These are phyloP conservation scores for Peribatodes rhomboidaria DNA, from an alignment of 2,888 invertebrate genomes.

Conservation along the genomic window DNA sequence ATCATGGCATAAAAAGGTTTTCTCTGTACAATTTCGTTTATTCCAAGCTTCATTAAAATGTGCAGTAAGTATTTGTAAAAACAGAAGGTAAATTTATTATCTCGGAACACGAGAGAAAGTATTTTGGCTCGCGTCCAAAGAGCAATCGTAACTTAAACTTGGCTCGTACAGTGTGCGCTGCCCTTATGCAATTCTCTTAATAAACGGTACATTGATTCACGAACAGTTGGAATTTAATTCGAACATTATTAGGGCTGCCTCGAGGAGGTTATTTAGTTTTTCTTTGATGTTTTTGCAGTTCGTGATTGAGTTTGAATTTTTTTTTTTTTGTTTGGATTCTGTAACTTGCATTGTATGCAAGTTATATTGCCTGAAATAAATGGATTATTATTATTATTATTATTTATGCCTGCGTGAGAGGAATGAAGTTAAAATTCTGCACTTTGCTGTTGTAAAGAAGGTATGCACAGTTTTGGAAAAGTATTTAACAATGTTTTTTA, in stretches of 20 bases:
- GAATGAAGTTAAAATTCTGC: background rate
- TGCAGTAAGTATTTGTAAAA: background rate
- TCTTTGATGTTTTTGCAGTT: slow-evolving; percentile 3
- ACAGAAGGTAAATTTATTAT: background rate
- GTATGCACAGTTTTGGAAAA: no score
- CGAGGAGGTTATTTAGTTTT: background rate
- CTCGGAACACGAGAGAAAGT: slow-evolving; percentile 17
- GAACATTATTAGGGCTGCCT: slow-evolving; percentile 48
- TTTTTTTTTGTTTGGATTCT: no score
- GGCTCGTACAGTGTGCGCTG: slow-evolving; percentile 40
- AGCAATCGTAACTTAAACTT: slow-evolving; percentile 24
- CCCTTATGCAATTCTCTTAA: slow-evolving; percentile 49
- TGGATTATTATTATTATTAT: no score
- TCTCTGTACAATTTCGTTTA: background rate
- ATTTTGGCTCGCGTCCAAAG: slow-evolving; percentile 20
- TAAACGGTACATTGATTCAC: slow-evolving; percentile 56
- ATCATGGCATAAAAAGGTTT: no score
- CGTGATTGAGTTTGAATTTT: background rate
- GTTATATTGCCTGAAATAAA: no score
- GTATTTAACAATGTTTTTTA: no score
- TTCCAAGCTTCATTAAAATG: background rate
- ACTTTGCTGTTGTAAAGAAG: no score
- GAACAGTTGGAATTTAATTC: slow-evolving; percentile 53
- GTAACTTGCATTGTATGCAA: no score
- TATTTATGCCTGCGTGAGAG: no score